Conservation (phyloP, 2,888 invertebrate species). For the Rhingia rostrata region DNA sequence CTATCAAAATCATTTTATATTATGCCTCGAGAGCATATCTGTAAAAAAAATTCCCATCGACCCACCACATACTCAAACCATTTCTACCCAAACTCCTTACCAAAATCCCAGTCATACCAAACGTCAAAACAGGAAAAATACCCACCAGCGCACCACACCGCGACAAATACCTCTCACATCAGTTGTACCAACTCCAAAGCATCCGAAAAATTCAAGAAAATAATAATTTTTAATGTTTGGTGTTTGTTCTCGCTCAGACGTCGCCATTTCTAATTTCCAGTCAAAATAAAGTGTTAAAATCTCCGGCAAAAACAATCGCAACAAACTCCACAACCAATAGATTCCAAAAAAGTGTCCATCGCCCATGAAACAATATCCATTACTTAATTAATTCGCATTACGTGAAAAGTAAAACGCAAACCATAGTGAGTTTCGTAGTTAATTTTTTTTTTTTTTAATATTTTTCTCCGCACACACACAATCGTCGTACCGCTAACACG, state of each 20-base stretch:
- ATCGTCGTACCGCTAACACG: slow-evolving; percentile 44
- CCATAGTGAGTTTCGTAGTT: slow-evolving; percentile 40
- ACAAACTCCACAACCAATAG: slow-evolving; percentile 27
- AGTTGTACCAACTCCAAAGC: slow-evolving; percentile 64
- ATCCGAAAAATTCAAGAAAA: slow-evolving; percentile 66
- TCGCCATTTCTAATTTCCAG: slow-evolving; percentile 77
- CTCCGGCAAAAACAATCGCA: slow-evolving; percentile 54
- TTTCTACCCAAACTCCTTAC: neutral
- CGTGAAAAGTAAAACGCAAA: slow-evolving; percentile 61
- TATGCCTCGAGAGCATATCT: slow-evolving; percentile 1
- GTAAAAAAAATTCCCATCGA: neutral
- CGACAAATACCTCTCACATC: slow-evolving; percentile 31
- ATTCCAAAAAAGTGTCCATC: slow-evolving; percentile 34
- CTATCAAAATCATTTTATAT: neutral
- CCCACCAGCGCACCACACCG: slow-evolving; percentile 7
- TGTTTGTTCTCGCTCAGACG: slow-evolving; percentile 77
- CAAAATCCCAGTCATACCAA: slow-evolving; percentile 31
- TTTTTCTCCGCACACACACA: slow-evolving; percentile 44
- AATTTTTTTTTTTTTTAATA: slow-evolving; percentile 42
- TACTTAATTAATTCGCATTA: slow-evolving; percentile 60
- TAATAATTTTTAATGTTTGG: slow-evolving; percentile 76
- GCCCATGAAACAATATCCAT: slow-evolving; percentile 27
- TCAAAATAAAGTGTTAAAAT: slow-evolving; percentile 76
- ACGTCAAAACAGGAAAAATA: slow-evolving; percentile 19
- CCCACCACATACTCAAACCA: slow-evolving; percentile 11